Evolutionary conservation across 2,113 vertebrate genomes (phyloP), one percentile per base, ranked within the genome.

Genomic region (Excalfactoria chinensis): DNA sequence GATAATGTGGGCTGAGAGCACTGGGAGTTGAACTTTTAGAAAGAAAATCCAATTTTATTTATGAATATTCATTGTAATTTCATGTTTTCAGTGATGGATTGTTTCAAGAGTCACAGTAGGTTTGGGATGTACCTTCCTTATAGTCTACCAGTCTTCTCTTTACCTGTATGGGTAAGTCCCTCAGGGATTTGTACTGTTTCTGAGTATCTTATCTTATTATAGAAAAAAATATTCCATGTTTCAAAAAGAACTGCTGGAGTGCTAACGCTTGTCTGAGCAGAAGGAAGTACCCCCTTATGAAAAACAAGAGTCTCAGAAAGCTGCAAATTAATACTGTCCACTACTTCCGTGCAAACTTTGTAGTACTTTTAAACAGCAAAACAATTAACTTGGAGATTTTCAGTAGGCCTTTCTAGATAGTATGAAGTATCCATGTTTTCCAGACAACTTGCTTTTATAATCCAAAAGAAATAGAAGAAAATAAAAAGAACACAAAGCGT

Each of bases 111-210:
- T 53, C 63, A 51, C 5, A 40, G 16, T 66, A 79, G 30, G 69
- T 90, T 90, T 83, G 37, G 37, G 59, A 62, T 41, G 7, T 6
- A 37, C 15, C 43, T 32, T 59, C 25, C 34, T 84, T 34, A 22
- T 11, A 34, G 30, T 14, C n/a, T 51, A 41, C 34, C 70, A 58
- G 46, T 41, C 35, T 88, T 41, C 22, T 40, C 25, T 68, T 84
- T 14, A 84, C 19, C 44, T 0, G 0, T 20, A 25, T 15, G 53
- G 83, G 23, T 26, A 6, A 4, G 13, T 67, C 15, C 20, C 53
- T 56, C 0, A 0, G 30, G 28, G 11, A 25, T 56, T 64, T 40
- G 8, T 28, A 83, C 6, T 44, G 23, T 16, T 89, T 63, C 59
- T 66, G 43, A 66, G 30, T 23, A 72, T 56, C 78, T 71, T 23